A percentile compares a stretch with the other conserved stretches of the same genome.
Conservation (phyloP, 1,140 invertebrate genomes). For the Neelides sp. region DNA sequence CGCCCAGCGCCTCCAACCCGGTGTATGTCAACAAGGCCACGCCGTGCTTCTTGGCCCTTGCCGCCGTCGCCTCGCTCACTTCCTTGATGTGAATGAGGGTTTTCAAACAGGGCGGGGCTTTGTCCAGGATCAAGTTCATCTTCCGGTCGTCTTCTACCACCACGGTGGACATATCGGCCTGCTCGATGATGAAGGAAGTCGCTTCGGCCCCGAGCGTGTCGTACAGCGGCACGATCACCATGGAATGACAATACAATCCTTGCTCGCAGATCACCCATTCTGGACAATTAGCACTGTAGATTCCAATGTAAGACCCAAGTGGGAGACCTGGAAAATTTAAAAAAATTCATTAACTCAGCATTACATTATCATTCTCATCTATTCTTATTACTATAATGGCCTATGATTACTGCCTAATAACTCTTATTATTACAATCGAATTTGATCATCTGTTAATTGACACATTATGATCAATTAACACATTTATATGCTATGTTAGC, state of each 20-base stretch:
- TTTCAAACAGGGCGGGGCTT: conserved; percentile 66
- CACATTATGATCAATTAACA: no score
- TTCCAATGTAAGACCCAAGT: conserved; percentile 70
- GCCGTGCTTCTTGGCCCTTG: conserved; percentile 62
- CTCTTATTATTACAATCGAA: no score
- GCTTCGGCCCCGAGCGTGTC: conserved; percentile 92
- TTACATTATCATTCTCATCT: no score
- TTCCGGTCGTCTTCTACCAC: conserved; percentile 84
- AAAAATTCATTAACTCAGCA: no score
- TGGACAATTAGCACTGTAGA: conserved; percentile 87
- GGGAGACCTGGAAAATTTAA: conserved; percentile 17
- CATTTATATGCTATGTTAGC: no score
- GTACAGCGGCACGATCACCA: conserved; percentile 93
- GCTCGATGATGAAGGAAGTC: conserved; percentile 89
- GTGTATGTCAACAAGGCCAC: conserved; percentile 72
- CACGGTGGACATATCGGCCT: conserved; percentile 77
- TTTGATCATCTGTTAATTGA: no score
- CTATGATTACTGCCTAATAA: no score
- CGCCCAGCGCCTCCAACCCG: conserved; percentile 72
- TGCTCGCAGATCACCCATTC: conserved; percentile 93
- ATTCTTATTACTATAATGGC: no score
- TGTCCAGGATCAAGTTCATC: conserved; percentile 70
- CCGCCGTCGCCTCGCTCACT: conserved; percentile 56
- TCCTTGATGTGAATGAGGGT: conserved; percentile 68
- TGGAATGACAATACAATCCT: conserved; percentile 81